A percentile compares a stretch with the other conserved stretches of the same genome.
Evolutionary conservation across 2,888 invertebrate species (phyloP).

Genomic region (Acanthacorydalis orientalis): DNA sequence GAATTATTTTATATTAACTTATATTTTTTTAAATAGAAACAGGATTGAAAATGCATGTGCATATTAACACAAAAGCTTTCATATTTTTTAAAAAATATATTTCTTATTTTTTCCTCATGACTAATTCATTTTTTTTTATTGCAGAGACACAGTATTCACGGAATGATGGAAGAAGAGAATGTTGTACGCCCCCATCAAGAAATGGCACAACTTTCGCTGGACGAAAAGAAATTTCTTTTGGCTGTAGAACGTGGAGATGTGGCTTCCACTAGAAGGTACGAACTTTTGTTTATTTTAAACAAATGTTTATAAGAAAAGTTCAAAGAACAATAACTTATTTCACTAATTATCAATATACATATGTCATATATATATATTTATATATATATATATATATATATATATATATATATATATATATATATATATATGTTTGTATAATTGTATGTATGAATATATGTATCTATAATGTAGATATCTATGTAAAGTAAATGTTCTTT

Average conservation of each 20-base stretch:
- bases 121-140: conserved; percentile 11
- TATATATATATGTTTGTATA: no score
- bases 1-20: no score
- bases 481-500: no score
- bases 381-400: neutral
- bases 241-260: conserved; percentile 95
- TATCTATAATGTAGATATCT: neutral
- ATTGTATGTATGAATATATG: neutral
- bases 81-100: no score
- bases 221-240: conserved; percentile 88
- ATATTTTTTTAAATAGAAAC: no score
- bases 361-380: no score
- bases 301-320: neutral
- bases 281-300: no score
- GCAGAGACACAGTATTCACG: conserved; percentile 76
- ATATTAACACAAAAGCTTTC: no score
- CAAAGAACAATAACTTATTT: neutral
- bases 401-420: neutral
- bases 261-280: conserved; percentile 69
- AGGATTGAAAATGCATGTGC: no score
- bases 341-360: neutral
- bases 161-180: conserved; percentile 84
- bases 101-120: neutral
- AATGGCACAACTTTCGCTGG: conserved; percentile 62
- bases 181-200: conserved; percentile 80